Conservation (phyloP, 2,888 invertebrate species). For the Lypha dubia region DNA sequence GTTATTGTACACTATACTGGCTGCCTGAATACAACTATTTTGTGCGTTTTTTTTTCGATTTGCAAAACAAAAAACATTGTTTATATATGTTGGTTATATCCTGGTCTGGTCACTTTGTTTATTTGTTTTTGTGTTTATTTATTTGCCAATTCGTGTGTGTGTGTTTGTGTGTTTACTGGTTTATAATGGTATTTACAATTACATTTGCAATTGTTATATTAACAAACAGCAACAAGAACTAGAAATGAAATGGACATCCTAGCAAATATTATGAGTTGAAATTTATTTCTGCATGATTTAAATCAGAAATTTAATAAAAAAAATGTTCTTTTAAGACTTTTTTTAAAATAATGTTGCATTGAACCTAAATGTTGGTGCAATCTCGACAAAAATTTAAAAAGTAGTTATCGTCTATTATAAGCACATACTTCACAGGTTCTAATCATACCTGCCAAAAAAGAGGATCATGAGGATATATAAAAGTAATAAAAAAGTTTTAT, state of each 20-base stretch:
- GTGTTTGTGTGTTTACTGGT: background rate
- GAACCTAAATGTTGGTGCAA: too few species aligned
- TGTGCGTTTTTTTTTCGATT: too few species aligned
- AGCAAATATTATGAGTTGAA: background rate
- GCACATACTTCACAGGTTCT: too few species aligned
- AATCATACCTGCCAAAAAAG: too few species aligned
- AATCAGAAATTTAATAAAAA: too few species aligned
- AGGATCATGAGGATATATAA: too few species aligned
- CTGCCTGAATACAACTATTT: background rate
- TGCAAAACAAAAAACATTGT: slow-evolving; percentile 54
- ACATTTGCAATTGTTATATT: slow-evolving; percentile 60
- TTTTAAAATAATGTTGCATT: too few species aligned
- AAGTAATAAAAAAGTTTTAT: too few species aligned
- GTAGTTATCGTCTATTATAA: too few species aligned
- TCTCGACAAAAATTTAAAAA: too few species aligned
- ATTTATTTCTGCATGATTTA: background rate
- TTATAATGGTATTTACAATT: slow-evolving; percentile 61
- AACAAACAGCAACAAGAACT: slow-evolving; percentile 31
- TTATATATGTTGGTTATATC: slow-evolving; percentile 59
- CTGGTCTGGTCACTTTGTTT: slow-evolving; percentile 61
- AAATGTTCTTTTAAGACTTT: too few species aligned
- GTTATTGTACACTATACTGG: background rate
- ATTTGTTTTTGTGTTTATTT: slow-evolving; percentile 1
- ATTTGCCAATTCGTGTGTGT: background rate
- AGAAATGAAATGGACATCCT: background rate